Percentiles rank a stretch among this genome's conserved stretches.
These are phyloP conservation scores for chimpanzee (Pan troglodytes) DNA, from an alignment of 2,113 vertebrate species.

Conservation along the genomic window NHGRI_mPanTro3-v2.1_pri NC_072418.2:52961001-52961500, in stretches of 20 bases:
- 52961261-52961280: not conserved
- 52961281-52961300: not conserved
- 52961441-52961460: not conserved
- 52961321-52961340: not conserved
- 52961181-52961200: not conserved
- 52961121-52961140: no score
- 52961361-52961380: not conserved
- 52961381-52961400: not conserved
- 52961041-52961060: no score
- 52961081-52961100: no score
- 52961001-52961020: no score
- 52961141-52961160: not conserved
- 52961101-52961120: no score
- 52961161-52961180: not conserved
- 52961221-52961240: no score
- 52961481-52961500: no score
- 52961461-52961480: not conserved
- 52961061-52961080: no score
- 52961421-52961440: not conserved
- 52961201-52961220: not conserved
- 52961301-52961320: not conserved
- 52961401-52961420: not conserved
- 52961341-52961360: not conserved
- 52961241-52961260: no score
- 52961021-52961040: no score